Percentiles rank a stretch among this genome's conserved stretches.
Conservation (phyloP, 2,797 vertebrate genomes). For the Monodelphis domestica region DNA sequence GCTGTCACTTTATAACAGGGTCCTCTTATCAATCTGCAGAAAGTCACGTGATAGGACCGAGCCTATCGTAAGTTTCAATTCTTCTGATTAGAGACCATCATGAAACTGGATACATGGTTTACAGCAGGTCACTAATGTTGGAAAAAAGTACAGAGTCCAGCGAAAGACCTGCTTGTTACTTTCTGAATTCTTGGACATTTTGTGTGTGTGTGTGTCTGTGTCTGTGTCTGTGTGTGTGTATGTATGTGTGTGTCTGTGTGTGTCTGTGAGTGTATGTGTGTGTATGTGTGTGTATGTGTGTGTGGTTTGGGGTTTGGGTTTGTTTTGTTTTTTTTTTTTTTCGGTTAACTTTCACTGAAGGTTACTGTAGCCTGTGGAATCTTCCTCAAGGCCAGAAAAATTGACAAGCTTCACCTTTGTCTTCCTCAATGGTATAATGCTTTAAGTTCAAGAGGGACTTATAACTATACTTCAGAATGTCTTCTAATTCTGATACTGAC, state of each 20-base stretch:
- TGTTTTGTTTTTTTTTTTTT: conserved; percentile 72
- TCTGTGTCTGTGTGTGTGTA: conserved; percentile 52
- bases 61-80: conserved; percentile 88
- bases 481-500: conserved; percentile 82
- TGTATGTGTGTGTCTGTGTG: conserved; percentile 54
- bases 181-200: conserved; percentile 84
- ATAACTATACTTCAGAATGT: conserved; percentile 83
- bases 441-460: conserved; percentile 76
- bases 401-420: conserved; percentile 82
- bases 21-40: conserved; percentile 88
- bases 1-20: conserved; percentile 98
- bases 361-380: conserved; percentile 73
- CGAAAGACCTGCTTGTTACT: conserved; percentile 83
- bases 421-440: conserved; percentile 84
- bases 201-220: conserved; percentile 50
- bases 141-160: conserved; percentile 87
- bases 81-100: conserved; percentile 88
- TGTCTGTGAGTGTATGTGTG: conserved; percentile 44
- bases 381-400: conserved; percentile 81
- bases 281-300: neutral
- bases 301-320: conserved; percentile 20
- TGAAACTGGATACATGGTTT: conserved; percentile 88
- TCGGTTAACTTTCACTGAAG: conserved; percentile 85
- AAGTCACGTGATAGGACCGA: conserved; percentile 83
- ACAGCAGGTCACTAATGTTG: conserved; percentile 87